These are phyloP conservation scores for Hippocampus kuda DNA, from an alignment of 2,797 vertebrate species.

Conservation along the genomic window DNA sequence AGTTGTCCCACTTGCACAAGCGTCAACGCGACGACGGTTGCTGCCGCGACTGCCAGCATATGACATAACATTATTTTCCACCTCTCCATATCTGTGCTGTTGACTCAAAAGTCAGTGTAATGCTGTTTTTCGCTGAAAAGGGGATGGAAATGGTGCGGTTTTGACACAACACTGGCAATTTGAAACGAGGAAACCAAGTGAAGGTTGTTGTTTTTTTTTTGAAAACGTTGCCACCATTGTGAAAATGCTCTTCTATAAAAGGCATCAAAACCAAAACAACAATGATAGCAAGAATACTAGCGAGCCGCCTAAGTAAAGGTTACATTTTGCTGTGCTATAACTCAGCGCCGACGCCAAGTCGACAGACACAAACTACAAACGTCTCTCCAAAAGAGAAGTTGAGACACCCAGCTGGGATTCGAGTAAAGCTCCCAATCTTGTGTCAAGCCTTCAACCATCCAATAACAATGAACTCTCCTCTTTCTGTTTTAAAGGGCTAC, in stretches of 20 bases:
- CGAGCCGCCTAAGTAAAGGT: no score
- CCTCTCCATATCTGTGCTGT: not conserved
- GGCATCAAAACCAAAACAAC: no score
- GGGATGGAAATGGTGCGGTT: not conserved
- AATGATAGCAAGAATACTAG: no score
- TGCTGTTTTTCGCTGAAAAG: not conserved
- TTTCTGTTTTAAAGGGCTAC: constrained; percentile 71
- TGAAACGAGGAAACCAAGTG: not conserved
- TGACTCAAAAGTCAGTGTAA: not conserved
- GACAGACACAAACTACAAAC: no score
- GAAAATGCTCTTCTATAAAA: no score
- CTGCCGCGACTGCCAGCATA: not conserved
- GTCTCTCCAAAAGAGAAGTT: no score
- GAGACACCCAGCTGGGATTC: no score
- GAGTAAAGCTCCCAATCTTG: no score
- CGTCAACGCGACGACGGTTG: not conserved
- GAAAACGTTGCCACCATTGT: no score
- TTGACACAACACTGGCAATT: not conserved
- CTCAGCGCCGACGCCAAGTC: no score
- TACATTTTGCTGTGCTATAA: no score
- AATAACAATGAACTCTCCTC: not conserved
- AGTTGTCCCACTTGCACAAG: not conserved
- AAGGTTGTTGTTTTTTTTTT: no score
- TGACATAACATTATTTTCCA: not conserved
- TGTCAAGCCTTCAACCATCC: not conserved